phyloP scores from a whole-genome alignment of 2,888 invertebrate genomes.

The Steinernema carpocapsae region DNA sequence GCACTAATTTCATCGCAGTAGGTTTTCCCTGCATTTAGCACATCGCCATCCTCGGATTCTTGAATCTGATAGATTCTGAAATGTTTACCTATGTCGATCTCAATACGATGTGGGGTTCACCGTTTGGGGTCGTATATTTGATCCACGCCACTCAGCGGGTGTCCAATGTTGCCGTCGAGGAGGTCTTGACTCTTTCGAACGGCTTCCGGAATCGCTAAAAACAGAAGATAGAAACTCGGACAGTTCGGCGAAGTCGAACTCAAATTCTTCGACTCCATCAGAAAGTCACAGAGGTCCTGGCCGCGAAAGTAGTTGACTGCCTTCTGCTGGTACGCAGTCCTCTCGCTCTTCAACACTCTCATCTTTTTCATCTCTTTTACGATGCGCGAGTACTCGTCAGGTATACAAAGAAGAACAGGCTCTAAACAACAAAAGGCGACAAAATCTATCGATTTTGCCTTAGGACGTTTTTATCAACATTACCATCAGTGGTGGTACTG shows the following conservation, averaged over 20 bases:
- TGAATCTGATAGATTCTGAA: slow-evolving; percentile 24
- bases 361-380: slow-evolving; percentile 25
- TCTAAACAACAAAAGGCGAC: slow-evolving; percentile 37
- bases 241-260: not conserved
- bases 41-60: not conserved
- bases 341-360: slow-evolving; percentile 29
- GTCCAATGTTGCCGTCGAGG: slow-evolving; percentile 12
- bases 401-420: slow-evolving; percentile 45
- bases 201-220: slow-evolving; percentile 2
- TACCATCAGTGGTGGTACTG: not conserved
- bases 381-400: slow-evolving; percentile 47
- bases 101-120: not conserved
- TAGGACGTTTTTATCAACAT: slow-evolving; percentile 15
- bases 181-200: not conserved
- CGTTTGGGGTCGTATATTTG: slow-evolving; percentile 15
- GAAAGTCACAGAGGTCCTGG: slow-evolving; percentile 23
- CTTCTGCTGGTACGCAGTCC: slow-evolving; percentile 21
- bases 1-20: slow-evolving; percentile 40
- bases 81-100: not conserved
- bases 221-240: not conserved
- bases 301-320: slow-evolving; percentile 18
- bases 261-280: slow-evolving; percentile 18
- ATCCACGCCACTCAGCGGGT: not conserved
- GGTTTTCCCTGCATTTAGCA: slow-evolving; percentile 17
- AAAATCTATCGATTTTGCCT: slow-evolving; percentile 3